Evolutionary conservation across 2,113 vertebrate species (phyloP).

Genomic region (Cairina moschata): DNA sequence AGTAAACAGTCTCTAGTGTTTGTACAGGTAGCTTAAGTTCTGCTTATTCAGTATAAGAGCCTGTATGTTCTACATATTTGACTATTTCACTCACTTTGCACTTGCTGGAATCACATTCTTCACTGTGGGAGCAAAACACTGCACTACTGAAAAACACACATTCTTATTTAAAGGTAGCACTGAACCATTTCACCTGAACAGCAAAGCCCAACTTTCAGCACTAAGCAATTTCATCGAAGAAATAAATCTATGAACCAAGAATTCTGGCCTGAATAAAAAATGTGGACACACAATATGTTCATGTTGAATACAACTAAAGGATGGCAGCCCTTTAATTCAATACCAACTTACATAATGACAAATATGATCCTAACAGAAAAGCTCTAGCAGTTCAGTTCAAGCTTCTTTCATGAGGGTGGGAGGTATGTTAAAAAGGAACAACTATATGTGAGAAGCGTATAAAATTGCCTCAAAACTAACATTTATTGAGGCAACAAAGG

Average conservation of each 20-base stretch:
- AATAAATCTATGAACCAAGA: conserved; percentile 37
- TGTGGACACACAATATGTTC: background rate
- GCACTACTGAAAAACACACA: background rate
- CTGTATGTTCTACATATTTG: background rate
- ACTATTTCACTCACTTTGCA: background rate
- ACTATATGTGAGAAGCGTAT: conserved; percentile 42
- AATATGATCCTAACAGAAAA: background rate
- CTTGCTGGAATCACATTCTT: background rate
- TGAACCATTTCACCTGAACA: background rate
- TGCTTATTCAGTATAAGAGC: conserved; percentile 1
- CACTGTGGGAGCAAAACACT: conserved; percentile 5
- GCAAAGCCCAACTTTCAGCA: background rate
- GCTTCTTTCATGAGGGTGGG: background rate
- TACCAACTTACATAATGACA: background rate
- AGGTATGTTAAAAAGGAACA: background rate
- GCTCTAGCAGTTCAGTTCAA: background rate
- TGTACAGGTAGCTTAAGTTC: conserved; percentile 3
- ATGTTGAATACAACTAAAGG: background rate
- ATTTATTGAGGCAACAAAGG: background rate
- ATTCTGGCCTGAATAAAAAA: background rate
- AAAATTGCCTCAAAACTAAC: background rate
- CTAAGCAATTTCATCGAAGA: conserved; percentile 1
- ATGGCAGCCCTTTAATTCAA: background rate
- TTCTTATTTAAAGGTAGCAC: conserved; percentile 4
- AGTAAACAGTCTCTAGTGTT: background rate